Conservation (phyloP, 2,888 invertebrate species). For the Lepidocyrtinus sp. region DNA sequence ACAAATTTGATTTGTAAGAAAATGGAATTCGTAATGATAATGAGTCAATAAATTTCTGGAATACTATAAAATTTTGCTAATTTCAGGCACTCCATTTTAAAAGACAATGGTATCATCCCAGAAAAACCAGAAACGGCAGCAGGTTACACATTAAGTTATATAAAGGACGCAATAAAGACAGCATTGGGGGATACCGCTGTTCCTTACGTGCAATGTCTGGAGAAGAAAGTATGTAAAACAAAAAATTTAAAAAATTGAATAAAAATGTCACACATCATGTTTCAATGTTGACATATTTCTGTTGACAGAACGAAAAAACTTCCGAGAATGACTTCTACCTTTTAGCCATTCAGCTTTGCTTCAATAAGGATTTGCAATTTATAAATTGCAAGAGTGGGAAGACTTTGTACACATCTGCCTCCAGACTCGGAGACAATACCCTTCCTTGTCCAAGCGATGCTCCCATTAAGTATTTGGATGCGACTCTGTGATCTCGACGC, state of each 20-base stretch:
- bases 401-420: not conserved
- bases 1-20: constrained; percentile 66
- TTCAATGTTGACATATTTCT: not conserved
- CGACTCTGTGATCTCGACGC: not conserved
- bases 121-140: constrained; percentile 37
- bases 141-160: constrained; percentile 59
- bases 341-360: constrained; percentile 65
- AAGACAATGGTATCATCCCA: constrained; percentile 54
- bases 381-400: constrained; percentile 53
- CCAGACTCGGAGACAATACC: constrained; percentile 24
- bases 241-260: too few relatives aligned
- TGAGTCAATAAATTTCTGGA: not conserved
- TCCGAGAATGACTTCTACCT: constrained; percentile 57
- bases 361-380: constrained; percentile 56
- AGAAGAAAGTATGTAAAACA: too few relatives aligned
- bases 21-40: not conserved
- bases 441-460: constrained; percentile 60
- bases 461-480: constrained; percentile 61
- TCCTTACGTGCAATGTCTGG: constrained; percentile 66
- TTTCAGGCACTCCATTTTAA: constrained; percentile 64
- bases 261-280: not conserved
- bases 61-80: constrained; percentile 11
- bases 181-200: constrained; percentile 37
- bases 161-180: constrained; percentile 51
- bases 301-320: constrained; percentile 40